These are phyloP conservation scores for Tenebrio molitor DNA, from an alignment of 1,140 invertebrate species.

Conservation along the genomic window DNA sequence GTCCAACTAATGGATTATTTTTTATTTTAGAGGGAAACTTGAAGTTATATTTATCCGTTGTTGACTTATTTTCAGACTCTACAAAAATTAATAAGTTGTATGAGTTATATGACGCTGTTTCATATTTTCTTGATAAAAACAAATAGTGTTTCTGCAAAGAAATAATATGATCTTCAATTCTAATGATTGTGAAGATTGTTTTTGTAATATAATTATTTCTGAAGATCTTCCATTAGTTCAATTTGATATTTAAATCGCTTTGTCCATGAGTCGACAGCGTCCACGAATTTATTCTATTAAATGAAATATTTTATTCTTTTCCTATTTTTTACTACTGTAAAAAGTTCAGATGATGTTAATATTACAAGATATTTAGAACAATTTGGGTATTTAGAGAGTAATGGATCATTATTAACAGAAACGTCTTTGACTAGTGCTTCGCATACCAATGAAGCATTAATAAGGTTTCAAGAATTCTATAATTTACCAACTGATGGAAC, in stretches of 20 bases:
- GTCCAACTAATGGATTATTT: too few species aligned
- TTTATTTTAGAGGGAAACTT: constrained; percentile 11
- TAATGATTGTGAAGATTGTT: constrained; percentile 6
- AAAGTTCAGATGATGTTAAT: constrained; percentile 45
- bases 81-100: constrained; percentile 21
- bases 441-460: constrained; percentile 22
- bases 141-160: constrained; percentile 9
- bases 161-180: constrained; percentile 1
- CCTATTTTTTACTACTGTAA: constrained; percentile 42
- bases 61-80: constrained; percentile 19
- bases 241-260: constrained; percentile 24
- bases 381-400: constrained; percentile 42
- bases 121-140: constrained; percentile 30
- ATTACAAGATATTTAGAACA: constrained; percentile 39
- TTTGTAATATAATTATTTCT: constrained; percentile 4
- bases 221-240: constrained; percentile 6
- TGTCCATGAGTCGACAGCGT: too few species aligned
- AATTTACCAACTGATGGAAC: constrained; percentile 37
- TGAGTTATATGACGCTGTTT: constrained; percentile 18
- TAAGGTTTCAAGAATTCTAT: constrained; percentile 21
- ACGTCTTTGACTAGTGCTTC: background rate
- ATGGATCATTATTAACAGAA: constrained; percentile 23
- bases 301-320: constrained; percentile 42
- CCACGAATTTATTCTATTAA: constrained; percentile 29
- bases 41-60: constrained; percentile 22